A percentile compares a stretch with the other conserved stretches of the same genome.
These are phyloP conservation scores for Drosophila orena DNA, from an alignment of 1,140 invertebrate genomes.

Conservation along the genomic window DNA sequence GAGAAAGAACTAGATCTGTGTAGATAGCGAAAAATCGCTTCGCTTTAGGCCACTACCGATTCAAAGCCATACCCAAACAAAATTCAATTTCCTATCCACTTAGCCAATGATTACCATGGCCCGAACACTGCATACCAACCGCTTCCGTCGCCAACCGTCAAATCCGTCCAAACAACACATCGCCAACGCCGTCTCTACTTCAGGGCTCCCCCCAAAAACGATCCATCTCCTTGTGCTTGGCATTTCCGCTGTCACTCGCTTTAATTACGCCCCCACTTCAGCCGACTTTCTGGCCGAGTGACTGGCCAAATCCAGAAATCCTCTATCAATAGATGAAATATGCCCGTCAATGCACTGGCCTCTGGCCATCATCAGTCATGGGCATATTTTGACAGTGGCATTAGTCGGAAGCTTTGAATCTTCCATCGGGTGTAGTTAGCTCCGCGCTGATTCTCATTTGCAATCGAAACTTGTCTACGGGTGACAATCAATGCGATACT, in stretches of 20 bases:
- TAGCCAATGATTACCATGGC: slow-evolving; percentile 67
- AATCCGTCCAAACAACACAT: slow-evolving; percentile 40
- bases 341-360: slow-evolving; percentile 48
- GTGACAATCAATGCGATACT: slow-evolving; percentile 66
- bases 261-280: slow-evolving; percentile 64
- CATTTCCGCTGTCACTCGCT: slow-evolving; percentile 74
- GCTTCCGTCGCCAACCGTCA: slow-evolving; percentile 43
- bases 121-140: slow-evolving; percentile 36
- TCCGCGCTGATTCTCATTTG: slow-evolving; percentile 60
- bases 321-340: slow-evolving; percentile 71
- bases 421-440: neutral
- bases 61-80: slow-evolving; percentile 22
- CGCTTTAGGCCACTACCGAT: slow-evolving; percentile 3
- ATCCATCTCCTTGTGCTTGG: slow-evolving; percentile 48
- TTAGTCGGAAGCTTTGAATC: slow-evolving; percentile 53
- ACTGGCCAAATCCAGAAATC: slow-evolving; percentile 61
- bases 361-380: slow-evolving; percentile 71
- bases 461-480: slow-evolving; percentile 66
- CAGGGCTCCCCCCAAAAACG: neutral
- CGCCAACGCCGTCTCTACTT: slow-evolving; percentile 1
- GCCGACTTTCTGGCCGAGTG: slow-evolving; percentile 34
- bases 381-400: slow-evolving; percentile 80
- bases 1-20: neutral
- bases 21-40: slow-evolving; percentile 19
- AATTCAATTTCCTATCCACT: slow-evolving; percentile 78